These are phyloP conservation scores for Eclectus roratus DNA, from an alignment of 2,113 vertebrate species.

Conservation along the genomic window DNA sequence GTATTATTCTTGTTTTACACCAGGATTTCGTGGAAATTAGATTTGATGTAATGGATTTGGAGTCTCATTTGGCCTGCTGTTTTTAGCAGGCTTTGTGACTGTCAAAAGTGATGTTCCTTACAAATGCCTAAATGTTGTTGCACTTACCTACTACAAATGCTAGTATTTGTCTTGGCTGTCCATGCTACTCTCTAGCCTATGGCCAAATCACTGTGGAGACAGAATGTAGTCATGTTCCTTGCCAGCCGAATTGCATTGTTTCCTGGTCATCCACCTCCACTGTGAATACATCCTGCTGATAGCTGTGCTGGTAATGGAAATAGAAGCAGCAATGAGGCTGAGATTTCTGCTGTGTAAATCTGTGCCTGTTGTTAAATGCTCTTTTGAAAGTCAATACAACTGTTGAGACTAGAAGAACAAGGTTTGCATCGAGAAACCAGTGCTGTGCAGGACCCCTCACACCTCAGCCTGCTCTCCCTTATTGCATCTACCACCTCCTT, in stretches of 20 bases:
- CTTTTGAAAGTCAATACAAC: not conserved
- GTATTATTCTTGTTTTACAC: not conserved
- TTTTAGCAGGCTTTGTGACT: not conserved
- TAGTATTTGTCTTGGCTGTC: not conserved
- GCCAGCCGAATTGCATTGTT: not conserved
- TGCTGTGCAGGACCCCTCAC: not conserved
- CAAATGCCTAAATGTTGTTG: not conserved
- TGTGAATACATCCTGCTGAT: not conserved
- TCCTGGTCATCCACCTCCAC: not conserved
- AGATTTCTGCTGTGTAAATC: not conserved
- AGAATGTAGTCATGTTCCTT: not conserved
- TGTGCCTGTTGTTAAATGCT: not conserved
- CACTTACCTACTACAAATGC: not conserved
- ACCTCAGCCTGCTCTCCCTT: not conserved
- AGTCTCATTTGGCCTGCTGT: accelerated
- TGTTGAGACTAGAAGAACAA: not conserved
- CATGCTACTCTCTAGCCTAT: not conserved
- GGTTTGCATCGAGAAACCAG: not conserved
- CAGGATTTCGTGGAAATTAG: not conserved
- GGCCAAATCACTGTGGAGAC: not conserved
- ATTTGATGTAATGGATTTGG: not conserved
- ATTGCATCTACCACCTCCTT: not conserved
- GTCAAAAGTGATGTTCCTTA: not conserved
- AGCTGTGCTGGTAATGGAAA: not conserved
- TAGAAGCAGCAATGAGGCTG: not conserved